Evolutionary conservation across 2,113 vertebrate genomes (phyloP).

Genomic region (Morone saxatilis): DNA sequence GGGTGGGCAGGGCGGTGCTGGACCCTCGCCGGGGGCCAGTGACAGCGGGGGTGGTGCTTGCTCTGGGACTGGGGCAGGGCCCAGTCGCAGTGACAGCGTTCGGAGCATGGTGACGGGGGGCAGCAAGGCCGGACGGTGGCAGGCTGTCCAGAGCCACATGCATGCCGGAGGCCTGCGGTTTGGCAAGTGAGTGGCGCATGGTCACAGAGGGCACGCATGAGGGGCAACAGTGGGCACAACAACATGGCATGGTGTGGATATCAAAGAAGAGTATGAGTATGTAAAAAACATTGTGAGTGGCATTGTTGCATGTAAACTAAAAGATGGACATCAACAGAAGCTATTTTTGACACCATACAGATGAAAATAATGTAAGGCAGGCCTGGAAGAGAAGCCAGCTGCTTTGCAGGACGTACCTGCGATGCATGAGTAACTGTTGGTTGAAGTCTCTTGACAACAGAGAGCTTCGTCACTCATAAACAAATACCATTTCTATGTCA

Average conservation of each 20-base stretch:
- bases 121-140: slow-evolving; percentile 93
- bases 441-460: slow-evolving; percentile 35
- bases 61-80: slow-evolving; percentile 88
- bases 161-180: slow-evolving; percentile 97
- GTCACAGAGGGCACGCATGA: slow-evolving; percentile 72
- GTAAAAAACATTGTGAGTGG: slow-evolving; percentile 46
- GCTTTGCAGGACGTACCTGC: slow-evolving; percentile 23
- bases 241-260: slow-evolving; percentile 73
- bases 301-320: slow-evolving; percentile 49
- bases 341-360: slow-evolving; percentile 23
- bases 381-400: slow-evolving; percentile 26
- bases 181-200: slow-evolving; percentile 94
- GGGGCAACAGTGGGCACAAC: slow-evolving; percentile 68
- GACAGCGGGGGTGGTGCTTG: slow-evolving; percentile 86
- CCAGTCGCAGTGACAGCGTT: slow-evolving; percentile 93
- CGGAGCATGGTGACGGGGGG: slow-evolving; percentile 94
- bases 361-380: slow-evolving; percentile 13
- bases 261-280: slow-evolving; percentile 42
- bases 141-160: slow-evolving; percentile 98
- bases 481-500: slow-evolving; percentile 45
- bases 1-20: slow-evolving; percentile 89
- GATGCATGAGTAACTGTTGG: slow-evolving; percentile 23
- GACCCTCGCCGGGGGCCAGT: slow-evolving; percentile 89
- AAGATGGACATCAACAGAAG: slow-evolving; percentile 8
- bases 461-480: slow-evolving; percentile 37